Base-by-base conservation (phyloP, 37 sponge, comb jelly and placozoan genomes). In the Oopsacas minuta region DNA sequence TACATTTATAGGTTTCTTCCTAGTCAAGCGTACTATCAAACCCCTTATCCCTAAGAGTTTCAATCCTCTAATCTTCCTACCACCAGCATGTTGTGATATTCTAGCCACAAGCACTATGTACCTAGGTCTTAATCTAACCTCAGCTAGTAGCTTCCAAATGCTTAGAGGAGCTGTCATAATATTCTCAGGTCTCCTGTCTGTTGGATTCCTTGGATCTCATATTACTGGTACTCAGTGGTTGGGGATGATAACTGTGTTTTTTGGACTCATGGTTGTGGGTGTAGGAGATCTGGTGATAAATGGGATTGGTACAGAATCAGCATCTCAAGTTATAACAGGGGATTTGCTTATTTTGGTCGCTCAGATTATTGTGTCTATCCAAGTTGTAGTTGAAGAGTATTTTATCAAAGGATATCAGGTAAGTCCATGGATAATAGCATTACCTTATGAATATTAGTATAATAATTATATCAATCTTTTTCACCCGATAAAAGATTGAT, bases 111-210 rank as follows among this genome's bases (percentile, higher is more conserved):
- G 92, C 22, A 89, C 90, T 37, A 90, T 98, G 91, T 94, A 93
- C 85, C 88, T 98, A 0, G 99, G 93, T 10, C 93, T 98, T 34
- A 93, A 89, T 36, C 90, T 95, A 86, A 98, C 99, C 37, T 95
- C 86, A 83, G 95, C 99, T 0, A 81, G 91, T 38, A 95, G 96
- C 81, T 95, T 92, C 85, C 99, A 98, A 39, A 95, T 98, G 94
- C 81, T 98, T 38, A 81, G 94, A 36, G 96, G 94, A 0, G 91
- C 92, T 52, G 99, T 98, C 36, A 98, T 98, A 53, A 93, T 98
- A 39, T 98, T 98, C 86, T 95, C 99, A 0, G 96, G 94, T 0
- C 87, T 98, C 15, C 85, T 98, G 20, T 95, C 99, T 35, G 90
- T 93, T 3, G 94, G 90, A 1, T 93, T 95, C 36, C 90, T 98